Conservation (phyloP, 2,797 vertebrate species). For the Todus mexicanus region DNA sequence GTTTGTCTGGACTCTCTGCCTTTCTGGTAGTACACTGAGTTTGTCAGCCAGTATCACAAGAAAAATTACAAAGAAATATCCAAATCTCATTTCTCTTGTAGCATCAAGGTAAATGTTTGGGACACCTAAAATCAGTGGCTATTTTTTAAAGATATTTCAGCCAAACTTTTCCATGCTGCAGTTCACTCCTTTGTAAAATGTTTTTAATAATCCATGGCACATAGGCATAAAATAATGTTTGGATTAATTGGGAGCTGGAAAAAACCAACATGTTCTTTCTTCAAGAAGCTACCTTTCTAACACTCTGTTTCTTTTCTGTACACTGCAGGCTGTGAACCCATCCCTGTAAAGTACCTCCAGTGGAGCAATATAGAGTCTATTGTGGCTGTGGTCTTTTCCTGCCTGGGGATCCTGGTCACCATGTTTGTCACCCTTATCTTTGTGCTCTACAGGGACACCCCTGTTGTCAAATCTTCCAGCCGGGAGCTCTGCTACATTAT, state of each 20-base stretch:
- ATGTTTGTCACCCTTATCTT: slow-evolving; percentile 98
- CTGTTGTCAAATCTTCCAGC: slow-evolving; percentile 98
- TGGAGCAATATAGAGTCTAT: slow-evolving; percentile 97
- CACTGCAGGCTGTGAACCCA: slow-evolving; percentile 85
- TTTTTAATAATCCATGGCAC: background rate
- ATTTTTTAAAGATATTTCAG: background rate
- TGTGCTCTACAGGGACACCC: slow-evolving; percentile 96
- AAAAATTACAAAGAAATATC: background rate
- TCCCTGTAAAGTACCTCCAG: slow-evolving; percentile 90
- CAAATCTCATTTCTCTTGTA: background rate
- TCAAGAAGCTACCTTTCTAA: background rate
- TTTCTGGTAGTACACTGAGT: background rate
- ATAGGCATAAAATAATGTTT: background rate
- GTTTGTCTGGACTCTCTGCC: background rate
- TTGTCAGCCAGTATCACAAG: background rate
- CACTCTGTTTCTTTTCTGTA: slow-evolving; percentile 42
- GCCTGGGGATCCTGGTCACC: slow-evolving; percentile 93
- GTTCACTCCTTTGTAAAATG: background rate
- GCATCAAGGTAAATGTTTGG: background rate
- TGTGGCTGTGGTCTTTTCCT: slow-evolving; percentile 95
- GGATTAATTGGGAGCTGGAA: background rate
- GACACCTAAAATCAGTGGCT: background rate
- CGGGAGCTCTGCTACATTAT: slow-evolving; percentile 98
- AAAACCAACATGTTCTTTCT: background rate
- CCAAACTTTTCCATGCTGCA: background rate